These are phyloP conservation scores for Chionodraco myersi DNA, from an alignment of 2,113 vertebrate genomes.

Conservation along the genomic window DNA sequence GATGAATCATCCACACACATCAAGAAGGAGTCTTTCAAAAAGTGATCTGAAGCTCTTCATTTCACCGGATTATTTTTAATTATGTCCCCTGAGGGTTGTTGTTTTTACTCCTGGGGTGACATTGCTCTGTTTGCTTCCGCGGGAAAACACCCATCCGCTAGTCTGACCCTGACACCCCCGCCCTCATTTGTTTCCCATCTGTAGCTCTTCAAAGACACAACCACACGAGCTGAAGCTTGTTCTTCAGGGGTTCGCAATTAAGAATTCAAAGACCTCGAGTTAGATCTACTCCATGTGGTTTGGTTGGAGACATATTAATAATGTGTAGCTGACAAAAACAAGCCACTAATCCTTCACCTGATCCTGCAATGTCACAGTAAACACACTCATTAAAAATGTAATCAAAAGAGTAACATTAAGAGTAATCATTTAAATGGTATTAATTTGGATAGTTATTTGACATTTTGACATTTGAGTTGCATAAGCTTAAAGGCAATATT, in stretches of 20 bases:
- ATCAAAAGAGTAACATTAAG: constrained; percentile 11
- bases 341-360: constrained; percentile 22
- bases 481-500: constrained; percentile 9
- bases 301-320: constrained; percentile 45
- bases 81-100: constrained; percentile 57
- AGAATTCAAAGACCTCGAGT: constrained; percentile 57
- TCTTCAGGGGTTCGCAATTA: constrained; percentile 56
- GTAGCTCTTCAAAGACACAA: constrained; percentile 60
- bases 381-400: constrained; percentile 43
- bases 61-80: constrained; percentile 72
- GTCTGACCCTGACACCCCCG: constrained; percentile 46
- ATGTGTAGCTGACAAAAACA: constrained; percentile 48
- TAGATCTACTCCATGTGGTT: constrained; percentile 49
- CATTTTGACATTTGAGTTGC: constrained; percentile 10
- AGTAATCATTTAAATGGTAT: constrained; percentile 19
- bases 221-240: constrained; percentile 29
- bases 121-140: constrained; percentile 43
- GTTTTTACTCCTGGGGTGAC: constrained; percentile 53
- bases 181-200: constrained; percentile 62
- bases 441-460: constrained; percentile 15
- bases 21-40: constrained; percentile 27
- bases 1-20: constrained; percentile 15
- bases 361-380: constrained; percentile 16
- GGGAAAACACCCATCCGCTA: constrained; percentile 17
- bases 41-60: constrained; percentile 56